Percentiles rank a stretch among this genome's conserved stretches.
These are phyloP conservation scores for Thamnophis elegans DNA, from an alignment of 2,797 vertebrate species.

Conservation along the genomic window DNA sequence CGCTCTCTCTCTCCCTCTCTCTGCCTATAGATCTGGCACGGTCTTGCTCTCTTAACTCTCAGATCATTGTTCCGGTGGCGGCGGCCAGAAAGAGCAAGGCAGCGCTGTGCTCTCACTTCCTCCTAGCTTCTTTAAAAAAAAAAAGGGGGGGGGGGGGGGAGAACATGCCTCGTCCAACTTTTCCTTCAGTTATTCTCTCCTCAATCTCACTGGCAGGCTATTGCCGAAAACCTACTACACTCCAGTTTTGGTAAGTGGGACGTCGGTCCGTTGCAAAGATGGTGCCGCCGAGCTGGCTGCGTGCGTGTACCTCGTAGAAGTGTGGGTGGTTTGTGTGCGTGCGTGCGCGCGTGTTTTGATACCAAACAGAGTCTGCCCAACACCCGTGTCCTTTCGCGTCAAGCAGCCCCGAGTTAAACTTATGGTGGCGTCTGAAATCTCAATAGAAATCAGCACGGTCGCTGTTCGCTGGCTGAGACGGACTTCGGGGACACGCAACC, in stretches of 20 bases:
- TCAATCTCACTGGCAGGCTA: conserved; percentile 65
- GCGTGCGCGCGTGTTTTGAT: conserved; percentile 8
- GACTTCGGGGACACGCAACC: conserved; percentile 36
- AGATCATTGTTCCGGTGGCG: conserved; percentile 69
- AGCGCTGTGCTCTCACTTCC: conserved; percentile 63
- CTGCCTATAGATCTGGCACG: conserved; percentile 58
- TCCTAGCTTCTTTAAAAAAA: conserved; percentile 46
- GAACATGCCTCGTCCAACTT: conserved; percentile 52
- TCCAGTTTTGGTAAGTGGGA: conserved; percentile 72
- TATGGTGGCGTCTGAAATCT: neutral
- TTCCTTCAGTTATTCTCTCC: conserved; percentile 60
- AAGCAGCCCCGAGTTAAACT: conserved; percentile 30
- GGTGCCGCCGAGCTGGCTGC: conserved; percentile 47
- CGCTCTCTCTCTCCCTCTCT: neutral
- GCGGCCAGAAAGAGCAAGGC: conserved; percentile 56
- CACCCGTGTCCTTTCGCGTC: conserved; percentile 49
- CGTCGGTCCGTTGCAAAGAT: conserved; percentile 62
- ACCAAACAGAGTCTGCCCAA: conserved; percentile 51
- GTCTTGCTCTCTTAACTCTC: conserved; percentile 65
- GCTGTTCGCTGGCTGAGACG: conserved; percentile 42
- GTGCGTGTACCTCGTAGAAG: conserved; percentile 21
- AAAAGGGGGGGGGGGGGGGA: neutral
- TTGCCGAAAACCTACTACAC: conserved; percentile 68
- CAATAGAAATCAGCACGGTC: neutral
- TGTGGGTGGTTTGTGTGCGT: neutral